Percentiles rank a stretch among this genome's conserved stretches.
Evolutionary conservation across 2,797 vertebrate species (phyloP).

Genomic region (Acomys russatus): DNA sequence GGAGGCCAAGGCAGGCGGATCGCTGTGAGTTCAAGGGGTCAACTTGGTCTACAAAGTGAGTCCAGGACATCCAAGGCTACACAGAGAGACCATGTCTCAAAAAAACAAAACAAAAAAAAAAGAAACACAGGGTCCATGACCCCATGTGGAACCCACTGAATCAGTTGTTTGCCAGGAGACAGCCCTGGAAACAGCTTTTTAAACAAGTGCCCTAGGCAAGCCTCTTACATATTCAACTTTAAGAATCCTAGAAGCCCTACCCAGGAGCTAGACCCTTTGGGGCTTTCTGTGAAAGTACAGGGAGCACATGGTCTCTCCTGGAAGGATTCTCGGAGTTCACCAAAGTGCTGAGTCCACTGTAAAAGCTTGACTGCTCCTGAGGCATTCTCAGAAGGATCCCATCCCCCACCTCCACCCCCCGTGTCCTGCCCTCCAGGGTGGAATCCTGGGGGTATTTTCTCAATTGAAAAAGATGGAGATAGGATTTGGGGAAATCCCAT

Average conservation of each 20-base stretch:
- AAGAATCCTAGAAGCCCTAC: neutral
- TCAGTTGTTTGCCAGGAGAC: neutral
- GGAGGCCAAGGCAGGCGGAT: too few species aligned
- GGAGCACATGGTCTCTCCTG: neutral
- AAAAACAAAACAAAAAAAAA: neutral
- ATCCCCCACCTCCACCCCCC: neutral
- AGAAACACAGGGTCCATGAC: slow-evolving; percentile 15
- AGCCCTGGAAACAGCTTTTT: slow-evolving; percentile 12
- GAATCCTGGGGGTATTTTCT: slow-evolving; percentile 45
- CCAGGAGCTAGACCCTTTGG: neutral
- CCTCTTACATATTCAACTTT: neutral
- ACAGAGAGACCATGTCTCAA: too few species aligned
- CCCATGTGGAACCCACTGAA: neutral
- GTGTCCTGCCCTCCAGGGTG: neutral
- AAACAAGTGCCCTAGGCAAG: neutral
- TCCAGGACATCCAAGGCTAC: too few species aligned
- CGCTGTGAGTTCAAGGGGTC: too few species aligned
- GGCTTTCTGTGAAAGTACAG: neutral
- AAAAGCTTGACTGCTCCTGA: neutral
- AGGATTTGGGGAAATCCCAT: slow-evolving; percentile 38
- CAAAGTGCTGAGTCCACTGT: neutral
- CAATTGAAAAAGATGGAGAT: slow-evolving; percentile 41
- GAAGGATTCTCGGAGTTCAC: neutral
- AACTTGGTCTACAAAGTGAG: too few species aligned
- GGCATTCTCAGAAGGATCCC: neutral